Percentiles rank a stretch among this genome's conserved stretches.
phyloP scores from a whole-genome alignment of 2,797 vertebrate species.

The Siniperca obscura region DNA sequence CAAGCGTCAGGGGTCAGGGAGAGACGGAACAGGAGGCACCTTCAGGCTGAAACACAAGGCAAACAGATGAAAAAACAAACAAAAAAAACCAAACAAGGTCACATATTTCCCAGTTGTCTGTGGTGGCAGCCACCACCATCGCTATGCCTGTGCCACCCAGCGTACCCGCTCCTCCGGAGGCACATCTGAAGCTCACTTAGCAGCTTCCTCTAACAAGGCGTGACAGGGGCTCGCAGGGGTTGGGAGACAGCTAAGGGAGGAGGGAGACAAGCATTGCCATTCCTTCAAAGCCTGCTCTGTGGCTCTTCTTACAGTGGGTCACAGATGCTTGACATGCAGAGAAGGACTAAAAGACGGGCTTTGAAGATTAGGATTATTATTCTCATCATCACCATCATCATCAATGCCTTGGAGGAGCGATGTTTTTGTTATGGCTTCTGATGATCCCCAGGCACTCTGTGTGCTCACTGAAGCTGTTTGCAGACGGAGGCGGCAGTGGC shows the following conservation, averaged over 20 bases:
- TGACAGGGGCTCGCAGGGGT: constrained; percentile 70
- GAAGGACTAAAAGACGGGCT: constrained; percentile 44
- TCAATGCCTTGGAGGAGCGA: constrained; percentile 45
- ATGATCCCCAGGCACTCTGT: constrained; percentile 47
- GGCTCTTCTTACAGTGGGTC: constrained; percentile 46
- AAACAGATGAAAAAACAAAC: constrained; percentile 33
- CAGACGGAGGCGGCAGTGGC: constrained; percentile 41
- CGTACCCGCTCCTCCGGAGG: constrained; percentile 52
- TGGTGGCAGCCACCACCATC: constrained; percentile 28
- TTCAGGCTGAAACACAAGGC: constrained; percentile 70
- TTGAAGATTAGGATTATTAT: constrained; percentile 66
- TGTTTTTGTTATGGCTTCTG: constrained; percentile 45
- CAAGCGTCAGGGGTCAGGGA: constrained; percentile 55
- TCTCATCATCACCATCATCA: constrained; percentile 44
- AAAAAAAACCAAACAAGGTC: constrained; percentile 56
- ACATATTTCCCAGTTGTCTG: constrained; percentile 56
- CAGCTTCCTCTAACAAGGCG: constrained; percentile 69
- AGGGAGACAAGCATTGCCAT: constrained; percentile 26
- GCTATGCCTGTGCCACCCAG: constrained; percentile 63
- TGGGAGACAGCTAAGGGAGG: constrained; percentile 26
- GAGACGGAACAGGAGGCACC: constrained; percentile 57
- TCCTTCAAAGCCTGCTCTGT: constrained; percentile 41
- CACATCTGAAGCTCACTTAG: constrained; percentile 76
- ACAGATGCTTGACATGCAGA: constrained; percentile 37
- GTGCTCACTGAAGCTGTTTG: constrained; percentile 47